phyloP scores from a whole-genome alignment of 1,140 invertebrate genomes.

The Drosophila tropicalis region DNA sequence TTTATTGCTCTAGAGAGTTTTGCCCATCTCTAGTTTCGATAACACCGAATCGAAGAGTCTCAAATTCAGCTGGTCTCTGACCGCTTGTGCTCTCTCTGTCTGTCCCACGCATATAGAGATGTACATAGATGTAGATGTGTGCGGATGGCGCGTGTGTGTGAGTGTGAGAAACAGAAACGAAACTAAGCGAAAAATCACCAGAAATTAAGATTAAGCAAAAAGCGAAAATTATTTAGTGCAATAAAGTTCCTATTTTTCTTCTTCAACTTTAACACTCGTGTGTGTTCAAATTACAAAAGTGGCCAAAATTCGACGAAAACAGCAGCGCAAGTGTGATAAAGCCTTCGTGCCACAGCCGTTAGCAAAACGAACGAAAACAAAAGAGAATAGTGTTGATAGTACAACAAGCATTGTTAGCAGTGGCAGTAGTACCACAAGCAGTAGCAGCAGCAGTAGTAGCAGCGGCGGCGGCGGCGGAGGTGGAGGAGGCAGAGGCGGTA shows the following conservation, averaged over 20 bases:
- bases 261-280: constrained; percentile 26
- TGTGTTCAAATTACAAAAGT: constrained; percentile 59
- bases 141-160: constrained; percentile 18
- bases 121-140: constrained; percentile 13
- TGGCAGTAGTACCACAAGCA: constrained; percentile 43
- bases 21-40: constrained; percentile 15
- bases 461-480: constrained; percentile 32
- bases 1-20: background rate
- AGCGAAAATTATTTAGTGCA: constrained; percentile 28
- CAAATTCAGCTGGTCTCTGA: constrained; percentile 31
- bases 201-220: constrained; percentile 30
- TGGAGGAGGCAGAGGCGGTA: constrained; percentile 15
- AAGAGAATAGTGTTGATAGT: constrained; percentile 77
- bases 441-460: constrained; percentile 46
- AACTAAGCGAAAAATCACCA: constrained; percentile 45
- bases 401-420: constrained; percentile 68
- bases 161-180: constrained; percentile 38
- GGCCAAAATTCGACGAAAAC: constrained; percentile 80
- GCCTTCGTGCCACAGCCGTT: constrained; percentile 62
- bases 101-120: constrained; percentile 21
- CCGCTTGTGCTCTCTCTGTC: constrained; percentile 3
- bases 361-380: constrained; percentile 76
- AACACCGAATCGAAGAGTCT: constrained; percentile 17
- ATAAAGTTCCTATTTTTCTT: constrained; percentile 58
- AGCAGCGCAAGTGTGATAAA: constrained; percentile 77